Evolutionary conservation across 2,113 vertebrate genomes (phyloP), one percentile per base, ranked within the genome.

Genomic region (Prolemur simus): DNA sequence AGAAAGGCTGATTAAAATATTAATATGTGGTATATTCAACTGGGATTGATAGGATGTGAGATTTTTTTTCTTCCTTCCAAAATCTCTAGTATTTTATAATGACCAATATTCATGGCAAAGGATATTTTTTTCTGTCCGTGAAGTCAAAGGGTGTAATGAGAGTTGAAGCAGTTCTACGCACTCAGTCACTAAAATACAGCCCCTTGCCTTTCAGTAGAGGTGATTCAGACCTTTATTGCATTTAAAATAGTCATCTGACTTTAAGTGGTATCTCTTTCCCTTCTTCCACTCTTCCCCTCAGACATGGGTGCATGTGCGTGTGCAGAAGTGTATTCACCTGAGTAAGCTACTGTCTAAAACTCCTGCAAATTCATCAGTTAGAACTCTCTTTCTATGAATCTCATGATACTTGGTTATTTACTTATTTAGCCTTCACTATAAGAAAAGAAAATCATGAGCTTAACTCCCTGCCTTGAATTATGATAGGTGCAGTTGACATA

Each of bases 81-180:
- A 77, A 66, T 81, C 52, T 87, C 37, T 89, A 52, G 20, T 81
- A 34, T 88, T 97, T 95, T 85, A 29, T 42, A 56, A 56, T 42
- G n/a, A 80, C 47, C 17, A 17, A 1, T 81, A 49, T 56, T 92
- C 66, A 45, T 58, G 21, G 14, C 64, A 60, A 83, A 60, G 45
- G 29, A 37, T 83, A 3, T 68, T 52, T 95, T 54, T 94, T 95
- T 63, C 76, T 88, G 45, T 58, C 54, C 18, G 15, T 93, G 80
- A 87, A 94, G 52, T 56, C 29, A 68, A 37, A 85, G 17, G 68
- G 5, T 82, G 21, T 56, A 39, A 5, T 94, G 27, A 87, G 29
- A 76, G 25, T 81, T 86, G 34, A 89, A 77, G 63, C 73, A 64
- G 32, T 83, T 91, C 68, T 83, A 8, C 15, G 4, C 60, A 45